Evolutionary conservation across 1,140 invertebrate genomes (phyloP).

Genomic region (Caerostris darwini): DNA sequence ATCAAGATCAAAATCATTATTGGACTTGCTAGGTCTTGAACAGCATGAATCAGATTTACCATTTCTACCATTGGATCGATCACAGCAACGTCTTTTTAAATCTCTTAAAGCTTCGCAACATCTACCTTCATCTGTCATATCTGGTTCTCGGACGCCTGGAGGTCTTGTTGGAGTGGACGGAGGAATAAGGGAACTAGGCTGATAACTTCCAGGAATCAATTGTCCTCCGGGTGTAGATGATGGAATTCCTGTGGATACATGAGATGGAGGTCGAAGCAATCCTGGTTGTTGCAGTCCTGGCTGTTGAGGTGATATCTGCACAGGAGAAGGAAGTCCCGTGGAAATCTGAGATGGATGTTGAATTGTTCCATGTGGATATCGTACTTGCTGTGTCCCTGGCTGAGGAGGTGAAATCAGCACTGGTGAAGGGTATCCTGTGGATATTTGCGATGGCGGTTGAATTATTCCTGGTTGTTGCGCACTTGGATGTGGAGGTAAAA

Average conservation of each 20-base stretch:
- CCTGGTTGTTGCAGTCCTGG: background rate
- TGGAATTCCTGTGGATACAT: background rate
- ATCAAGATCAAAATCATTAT: constrained; percentile 26
- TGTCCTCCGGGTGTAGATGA: background rate
- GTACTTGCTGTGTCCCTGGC: background rate
- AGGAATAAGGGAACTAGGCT: background rate
- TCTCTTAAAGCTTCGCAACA: constrained; percentile 62
- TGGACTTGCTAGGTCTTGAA: background rate
- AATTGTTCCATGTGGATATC: background rate
- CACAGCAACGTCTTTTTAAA: constrained; percentile 58
- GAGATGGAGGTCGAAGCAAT: background rate
- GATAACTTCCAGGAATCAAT: background rate
- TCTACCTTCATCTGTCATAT: constrained; percentile 38
- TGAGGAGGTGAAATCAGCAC: background rate
- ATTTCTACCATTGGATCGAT: background rate
- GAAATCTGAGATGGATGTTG: background rate
- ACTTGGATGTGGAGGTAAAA: background rate
- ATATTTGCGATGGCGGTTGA: background rate
- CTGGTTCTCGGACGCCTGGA: constrained; percentile 43
- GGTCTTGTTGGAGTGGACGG: background rate
- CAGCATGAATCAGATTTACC: constrained; percentile 44
- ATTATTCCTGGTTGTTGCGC: background rate
- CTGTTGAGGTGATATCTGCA: constrained; percentile 2
- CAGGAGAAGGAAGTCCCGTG: background rate
- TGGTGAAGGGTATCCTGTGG: background rate